phyloP scores from a whole-genome alignment of 2,888 invertebrate genomes.

The Furcula furcula region DNA sequence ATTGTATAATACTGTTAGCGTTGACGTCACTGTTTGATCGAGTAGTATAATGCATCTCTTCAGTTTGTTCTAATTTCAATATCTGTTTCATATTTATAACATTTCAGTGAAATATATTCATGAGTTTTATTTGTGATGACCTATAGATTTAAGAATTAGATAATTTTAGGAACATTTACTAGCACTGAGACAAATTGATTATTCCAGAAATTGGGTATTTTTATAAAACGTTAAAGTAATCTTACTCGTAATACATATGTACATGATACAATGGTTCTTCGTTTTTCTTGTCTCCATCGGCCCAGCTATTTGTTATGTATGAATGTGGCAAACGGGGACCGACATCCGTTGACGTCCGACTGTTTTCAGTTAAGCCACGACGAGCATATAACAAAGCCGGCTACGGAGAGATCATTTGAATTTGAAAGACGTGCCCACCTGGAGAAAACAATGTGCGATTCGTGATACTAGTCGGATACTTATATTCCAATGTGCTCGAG shows the following conservation, averaged over 20 bases:
- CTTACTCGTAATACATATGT: conserved; percentile 46
- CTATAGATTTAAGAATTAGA: neutral
- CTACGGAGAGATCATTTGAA: conserved; percentile 46
- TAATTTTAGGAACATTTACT: neutral
- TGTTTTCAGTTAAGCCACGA: conserved; percentile 67
- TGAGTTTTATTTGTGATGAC: neutral
- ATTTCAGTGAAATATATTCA: neutral
- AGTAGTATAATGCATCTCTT: conserved; percentile 12
- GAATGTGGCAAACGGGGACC: conserved; percentile 50
- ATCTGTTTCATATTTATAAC: conserved; percentile 4
- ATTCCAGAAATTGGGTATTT: too few species aligned
- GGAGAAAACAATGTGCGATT: conserved; percentile 45
- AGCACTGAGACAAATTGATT: conserved; percentile 15
- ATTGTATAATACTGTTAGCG: conserved; percentile 31
- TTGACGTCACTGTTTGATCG: conserved; percentile 39
- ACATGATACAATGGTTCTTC: conserved; percentile 51
- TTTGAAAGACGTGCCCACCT: conserved; percentile 45
- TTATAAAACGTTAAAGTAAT: conserved; percentile 42
- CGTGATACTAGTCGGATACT: conserved; percentile 28
- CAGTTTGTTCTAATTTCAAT: conserved; percentile 6
- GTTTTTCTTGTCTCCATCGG: conserved; percentile 62
- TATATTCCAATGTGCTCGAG: conserved; percentile 16
- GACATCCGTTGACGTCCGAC: conserved; percentile 68
- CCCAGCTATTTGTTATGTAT: conserved; percentile 65
- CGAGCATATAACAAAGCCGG: conserved; percentile 57